Evolutionary conservation across 2,888 invertebrate species (phyloP).

Genomic region (Drosophila infuscata): DNA sequence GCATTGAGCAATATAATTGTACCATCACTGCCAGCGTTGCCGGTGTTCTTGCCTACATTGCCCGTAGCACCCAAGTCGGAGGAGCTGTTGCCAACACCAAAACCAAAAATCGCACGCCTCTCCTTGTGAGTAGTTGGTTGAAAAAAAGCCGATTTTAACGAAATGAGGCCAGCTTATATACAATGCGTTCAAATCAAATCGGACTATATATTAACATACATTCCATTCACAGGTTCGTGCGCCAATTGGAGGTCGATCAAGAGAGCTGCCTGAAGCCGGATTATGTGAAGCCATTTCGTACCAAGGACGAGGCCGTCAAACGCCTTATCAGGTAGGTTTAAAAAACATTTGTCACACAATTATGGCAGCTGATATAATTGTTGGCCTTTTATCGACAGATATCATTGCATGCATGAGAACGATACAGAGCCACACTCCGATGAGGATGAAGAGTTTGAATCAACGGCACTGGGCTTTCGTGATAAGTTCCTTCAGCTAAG

Average conservation of each 20-base stretch:
- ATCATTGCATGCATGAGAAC: slow-evolving; percentile 89
- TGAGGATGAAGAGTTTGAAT: slow-evolving; percentile 90
- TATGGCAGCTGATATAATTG: background rate
- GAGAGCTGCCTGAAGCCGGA: slow-evolving; percentile 91
- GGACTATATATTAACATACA: slow-evolving; percentile 20
- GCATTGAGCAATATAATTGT: slow-evolving; percentile 69
- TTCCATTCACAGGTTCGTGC: slow-evolving; percentile 88
- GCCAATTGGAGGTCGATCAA: slow-evolving; percentile 91
- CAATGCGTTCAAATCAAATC: background rate
- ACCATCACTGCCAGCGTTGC: slow-evolving; percentile 38
- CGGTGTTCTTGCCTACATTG: slow-evolving; percentile 45
- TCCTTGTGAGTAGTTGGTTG: slow-evolving; percentile 86
- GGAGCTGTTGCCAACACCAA: slow-evolving; percentile 83
- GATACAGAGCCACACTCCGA: slow-evolving; percentile 88
- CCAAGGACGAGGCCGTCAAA: slow-evolving; percentile 91
- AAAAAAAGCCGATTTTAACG: slow-evolving; percentile 75
- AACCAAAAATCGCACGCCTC: slow-evolving; percentile 85
- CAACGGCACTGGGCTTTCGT: slow-evolving; percentile 89
- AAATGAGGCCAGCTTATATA: slow-evolving; percentile 64
- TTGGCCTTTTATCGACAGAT: slow-evolving; percentile 82
- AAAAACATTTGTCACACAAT: too few relatives aligned
- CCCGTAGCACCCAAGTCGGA: slow-evolving; percentile 76
- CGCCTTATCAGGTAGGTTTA: slow-evolving; percentile 87
- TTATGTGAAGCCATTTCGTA: slow-evolving; percentile 89
- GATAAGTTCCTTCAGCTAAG: slow-evolving; percentile 90